Evolutionary conservation across 2,888 invertebrate genomes (phyloP).

Genomic region (Melinaea menophilus): DNA sequence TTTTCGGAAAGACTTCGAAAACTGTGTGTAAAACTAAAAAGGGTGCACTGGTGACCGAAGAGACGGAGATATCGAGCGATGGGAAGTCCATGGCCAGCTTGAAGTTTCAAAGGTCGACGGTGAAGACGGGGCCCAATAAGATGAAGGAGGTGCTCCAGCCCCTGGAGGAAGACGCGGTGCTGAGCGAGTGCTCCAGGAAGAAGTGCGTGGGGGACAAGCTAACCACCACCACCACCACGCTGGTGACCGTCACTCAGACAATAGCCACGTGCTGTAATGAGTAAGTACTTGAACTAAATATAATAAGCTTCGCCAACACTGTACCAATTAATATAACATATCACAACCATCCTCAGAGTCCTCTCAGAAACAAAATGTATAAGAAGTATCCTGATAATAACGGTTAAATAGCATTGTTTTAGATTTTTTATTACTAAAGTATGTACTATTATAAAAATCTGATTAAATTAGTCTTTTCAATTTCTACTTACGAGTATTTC

Average conservation of each 20-base stretch:
- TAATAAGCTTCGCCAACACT: too few species aligned
- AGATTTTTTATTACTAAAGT: too few species aligned
- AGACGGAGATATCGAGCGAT: constrained; percentile 67
- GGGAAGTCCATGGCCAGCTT: constrained; percentile 63
- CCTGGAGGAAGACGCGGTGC: constrained; percentile 58
- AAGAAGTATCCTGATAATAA: too few species aligned
- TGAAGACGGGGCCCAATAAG: constrained; percentile 63
- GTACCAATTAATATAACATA: too few species aligned
- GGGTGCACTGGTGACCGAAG: constrained; percentile 68
- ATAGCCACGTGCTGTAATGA: constrained; percentile 71
- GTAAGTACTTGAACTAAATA: constrained; percentile 52
- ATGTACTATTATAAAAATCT: too few species aligned
- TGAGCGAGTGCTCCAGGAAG: constrained; percentile 56
- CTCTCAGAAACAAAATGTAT: too few species aligned
- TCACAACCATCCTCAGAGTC: too few species aligned
- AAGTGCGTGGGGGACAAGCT: constrained; percentile 66
- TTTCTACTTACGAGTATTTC: too few species aligned
- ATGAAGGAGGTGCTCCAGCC: constrained; percentile 62
- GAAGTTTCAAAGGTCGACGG: constrained; percentile 65
- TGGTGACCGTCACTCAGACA: constrained; percentile 70
- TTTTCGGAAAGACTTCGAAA: constrained; percentile 63
- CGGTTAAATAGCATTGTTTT: too few species aligned
- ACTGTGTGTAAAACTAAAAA: constrained; percentile 63
- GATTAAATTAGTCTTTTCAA: too few species aligned
- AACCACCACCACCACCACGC: constrained; percentile 66